Conservation (phyloP, 2,797 vertebrate genomes). For the Microctenopoma lineatum region DNA sequence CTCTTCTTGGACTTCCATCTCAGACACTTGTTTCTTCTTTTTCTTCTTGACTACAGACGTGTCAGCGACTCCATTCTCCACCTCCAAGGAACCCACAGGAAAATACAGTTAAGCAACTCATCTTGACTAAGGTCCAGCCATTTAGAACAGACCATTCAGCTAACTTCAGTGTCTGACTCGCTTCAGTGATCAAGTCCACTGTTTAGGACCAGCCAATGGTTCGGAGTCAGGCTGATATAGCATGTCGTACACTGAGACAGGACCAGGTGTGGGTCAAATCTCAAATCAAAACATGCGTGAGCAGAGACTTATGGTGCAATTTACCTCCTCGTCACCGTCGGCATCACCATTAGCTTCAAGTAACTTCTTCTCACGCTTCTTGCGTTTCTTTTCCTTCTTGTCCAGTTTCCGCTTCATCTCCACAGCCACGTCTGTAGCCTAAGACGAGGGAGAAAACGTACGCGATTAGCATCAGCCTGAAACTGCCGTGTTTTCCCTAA, state of each 20-base stretch:
- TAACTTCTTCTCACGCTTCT: slow-evolving; percentile 87
- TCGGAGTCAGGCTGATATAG: slow-evolving; percentile 79
- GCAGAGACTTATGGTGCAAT: accelerated
- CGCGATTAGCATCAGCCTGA: neutral
- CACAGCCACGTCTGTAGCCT: slow-evolving; percentile 88
- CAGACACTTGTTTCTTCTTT: slow-evolving; percentile 61
- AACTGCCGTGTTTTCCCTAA: accelerated
- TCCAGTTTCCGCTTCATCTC: slow-evolving; percentile 89
- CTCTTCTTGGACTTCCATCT: slow-evolving; percentile 41
- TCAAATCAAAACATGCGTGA: slow-evolving; percentile 78
- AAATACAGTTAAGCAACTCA: accelerated
- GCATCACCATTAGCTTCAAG: slow-evolving; percentile 55
- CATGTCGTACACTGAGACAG: slow-evolving; percentile 81
- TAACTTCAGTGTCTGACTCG: slow-evolving; percentile 76
- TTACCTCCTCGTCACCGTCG: slow-evolving; percentile 64
- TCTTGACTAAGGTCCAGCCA: accelerated
- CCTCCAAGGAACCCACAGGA: slow-evolving; percentile 1
- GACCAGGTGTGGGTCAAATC: slow-evolving; percentile 67
- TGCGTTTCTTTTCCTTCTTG: slow-evolving; percentile 92
- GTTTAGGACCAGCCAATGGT: slow-evolving; percentile 81
- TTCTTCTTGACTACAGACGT: slow-evolving; percentile 73
- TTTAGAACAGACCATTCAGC: accelerated
- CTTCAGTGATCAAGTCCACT: slow-evolving; percentile 85
- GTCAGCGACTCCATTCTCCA: slow-evolving; percentile 57
- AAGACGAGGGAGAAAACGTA: accelerated